Evolutionary conservation across 2,888 invertebrate genomes (phyloP), one percentile per base, ranked within the genome.

Genomic region (Lordiphosa andalusiaca): DNA sequence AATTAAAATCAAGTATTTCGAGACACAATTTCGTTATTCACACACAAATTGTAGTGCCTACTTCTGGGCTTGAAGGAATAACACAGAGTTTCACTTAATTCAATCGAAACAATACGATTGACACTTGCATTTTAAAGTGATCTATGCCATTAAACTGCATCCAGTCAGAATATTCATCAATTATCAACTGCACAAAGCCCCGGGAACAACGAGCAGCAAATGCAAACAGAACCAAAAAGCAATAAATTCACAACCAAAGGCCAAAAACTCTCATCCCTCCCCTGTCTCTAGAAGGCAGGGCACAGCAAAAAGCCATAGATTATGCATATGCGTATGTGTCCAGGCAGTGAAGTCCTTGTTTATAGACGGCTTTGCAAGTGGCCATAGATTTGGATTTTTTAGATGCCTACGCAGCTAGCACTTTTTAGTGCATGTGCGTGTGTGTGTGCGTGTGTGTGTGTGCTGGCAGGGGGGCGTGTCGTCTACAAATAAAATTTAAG

Each of bases 31-130:
- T 19, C 0, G 19, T 6, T 23, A 23, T 6, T 0, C 3, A 23
- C 1, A 42, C 12, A 13, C 13, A 46, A 44, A 33, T 58, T 41
- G 13, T 12, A 23, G 47, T 37, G 52, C 57, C 66, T 53, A 38
- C 64, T 49, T 39, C 7, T 44, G 30, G 56, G 52, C 37, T 51
- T 55, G 54, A 65, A 50, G 62, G 65, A 55, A 56, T 37, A 37
- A 25, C 38, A 1, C 6, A 9, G 23, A 5, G 23, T 46, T 10
- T 73, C 84, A 77, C 84, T 77, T 62, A 63, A 72, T 65, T 72
- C 83, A 83, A 77, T 83, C 80, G 81, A 77, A 83, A 72, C 76
- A 69, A 53, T 69, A 55, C 67, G 76, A 83, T 83, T 69, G 76
- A 67, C 80, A 65, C 63, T 49, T 57, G 19, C 6, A 39, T 13